A percentile compares a stretch with the other conserved stretches of the same genome.
phyloP scores from a whole-genome alignment of 1,140 invertebrate species.

The Acromyrmex echinatior region DNA sequence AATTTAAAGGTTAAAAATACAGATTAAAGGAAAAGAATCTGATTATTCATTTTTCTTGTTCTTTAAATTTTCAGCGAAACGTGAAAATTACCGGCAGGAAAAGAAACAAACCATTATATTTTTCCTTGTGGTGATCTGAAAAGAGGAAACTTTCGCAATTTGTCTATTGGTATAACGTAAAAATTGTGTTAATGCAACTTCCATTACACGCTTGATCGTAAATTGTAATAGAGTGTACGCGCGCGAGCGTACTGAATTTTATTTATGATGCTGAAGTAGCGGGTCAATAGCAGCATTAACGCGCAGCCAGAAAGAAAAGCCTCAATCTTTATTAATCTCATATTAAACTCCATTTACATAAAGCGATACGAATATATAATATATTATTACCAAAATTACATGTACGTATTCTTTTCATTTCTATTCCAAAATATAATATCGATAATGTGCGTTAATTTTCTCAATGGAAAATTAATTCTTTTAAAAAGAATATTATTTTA shows the following conservation, averaged over 20 bases:
- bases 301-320: background rate
- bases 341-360: background rate
- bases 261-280: slow-evolving; percentile 28
- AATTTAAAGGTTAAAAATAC: background rate
- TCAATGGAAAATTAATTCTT: background rate
- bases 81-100: background rate
- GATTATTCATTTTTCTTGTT: background rate
- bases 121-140: background rate
- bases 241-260: slow-evolving; percentile 12
- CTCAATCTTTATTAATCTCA: slow-evolving; percentile 29
- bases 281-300: slow-evolving; percentile 2
- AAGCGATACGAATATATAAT: slow-evolving; percentile 5
- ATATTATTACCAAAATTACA: background rate
- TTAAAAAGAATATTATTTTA: background rate
- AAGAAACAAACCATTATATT: background rate
- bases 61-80: background rate
- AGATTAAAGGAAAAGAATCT: background rate
- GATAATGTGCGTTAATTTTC: background rate
- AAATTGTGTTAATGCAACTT: slow-evolving; percentile 32
- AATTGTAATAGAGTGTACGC: slow-evolving; percentile 31
- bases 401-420: background rate
- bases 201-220: slow-evolving; percentile 17
- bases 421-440: background rate
- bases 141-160: slow-evolving; percentile 34
- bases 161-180: slow-evolving; percentile 30